Conservation (phyloP, 2,113 vertebrate genomes). For the Gavialis gangeticus region DNA sequence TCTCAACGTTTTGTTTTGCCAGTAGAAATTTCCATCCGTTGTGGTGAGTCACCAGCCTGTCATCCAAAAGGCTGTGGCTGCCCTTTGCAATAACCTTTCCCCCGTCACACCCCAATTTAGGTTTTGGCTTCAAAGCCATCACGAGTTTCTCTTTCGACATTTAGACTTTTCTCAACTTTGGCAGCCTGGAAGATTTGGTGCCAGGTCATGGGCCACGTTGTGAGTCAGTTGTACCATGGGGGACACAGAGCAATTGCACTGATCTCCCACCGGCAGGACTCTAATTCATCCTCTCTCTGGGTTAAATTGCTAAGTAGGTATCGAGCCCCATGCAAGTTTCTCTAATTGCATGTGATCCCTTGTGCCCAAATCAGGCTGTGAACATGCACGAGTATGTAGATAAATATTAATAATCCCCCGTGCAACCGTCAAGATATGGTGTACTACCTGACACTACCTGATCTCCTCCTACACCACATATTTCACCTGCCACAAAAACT, state of each 20-base stretch:
- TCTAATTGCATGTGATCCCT: background rate
- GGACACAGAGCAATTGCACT: background rate
- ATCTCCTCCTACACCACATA: background rate
- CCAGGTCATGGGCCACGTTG: background rate
- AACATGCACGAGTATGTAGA: background rate
- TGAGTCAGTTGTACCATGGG: background rate
- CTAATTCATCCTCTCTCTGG: background rate
- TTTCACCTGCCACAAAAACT: background rate
- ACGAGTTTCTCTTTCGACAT: background rate
- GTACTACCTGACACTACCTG: background rate
- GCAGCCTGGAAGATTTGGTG: background rate
- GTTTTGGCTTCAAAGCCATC: background rate
- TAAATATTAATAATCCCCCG: background rate
- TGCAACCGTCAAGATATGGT: background rate
- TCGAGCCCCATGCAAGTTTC: background rate
- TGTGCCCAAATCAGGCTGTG: background rate
- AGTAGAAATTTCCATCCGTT: conserved; percentile 31
- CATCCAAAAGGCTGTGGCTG: conserved; percentile 39
- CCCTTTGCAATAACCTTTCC: conserved; percentile 57
- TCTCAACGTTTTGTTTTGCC: conserved; percentile 42
- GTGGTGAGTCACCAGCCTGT: background rate
- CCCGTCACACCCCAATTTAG: conserved; percentile 15
- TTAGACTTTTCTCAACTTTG: background rate
- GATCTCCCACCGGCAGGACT: background rate
- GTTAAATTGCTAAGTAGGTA: background rate